These are phyloP conservation scores for Pangasius sanitwongsei DNA, from an alignment of 2,797 vertebrate species.

Conservation along the genomic window DNA sequence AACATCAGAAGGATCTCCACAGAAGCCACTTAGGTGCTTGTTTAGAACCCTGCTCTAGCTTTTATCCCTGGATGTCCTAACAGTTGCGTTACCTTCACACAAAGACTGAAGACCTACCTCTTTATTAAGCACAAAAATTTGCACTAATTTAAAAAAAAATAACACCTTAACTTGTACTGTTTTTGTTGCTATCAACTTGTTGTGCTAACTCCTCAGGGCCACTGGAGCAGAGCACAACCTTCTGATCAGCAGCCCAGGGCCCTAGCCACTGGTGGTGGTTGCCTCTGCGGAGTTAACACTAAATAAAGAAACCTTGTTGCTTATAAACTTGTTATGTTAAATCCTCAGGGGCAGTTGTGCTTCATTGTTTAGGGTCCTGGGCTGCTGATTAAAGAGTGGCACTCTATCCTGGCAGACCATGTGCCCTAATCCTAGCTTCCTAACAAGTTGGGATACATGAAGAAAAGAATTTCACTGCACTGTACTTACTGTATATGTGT, in stretches of 20 bases:
- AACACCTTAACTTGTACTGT: neutral
- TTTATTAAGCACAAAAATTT: neutral
- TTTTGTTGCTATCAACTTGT: neutral
- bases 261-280: neutral
- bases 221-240: too few species aligned
- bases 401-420: neutral
- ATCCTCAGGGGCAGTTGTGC: neutral
- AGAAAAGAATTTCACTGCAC: neutral
- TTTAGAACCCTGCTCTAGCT: neutral
- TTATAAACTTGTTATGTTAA: neutral
- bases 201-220: neutral
- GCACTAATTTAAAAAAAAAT: neutral
- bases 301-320: neutral
- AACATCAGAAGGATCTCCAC: neutral
- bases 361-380: conserved; percentile 9
- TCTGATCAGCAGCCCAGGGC: neutral
- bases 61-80: neutral
- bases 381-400: neutral
- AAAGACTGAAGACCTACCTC: neutral
- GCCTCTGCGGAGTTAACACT: neutral
- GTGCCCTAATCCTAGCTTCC: neutral
- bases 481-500: neutral
- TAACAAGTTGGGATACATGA: neutral
- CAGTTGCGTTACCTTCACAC: neutral
- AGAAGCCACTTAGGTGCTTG: neutral